These are phyloP conservation scores for Procambarus virginalis DNA, from an alignment of 1,140 invertebrate genomes.

Conservation along the genomic window DNA sequence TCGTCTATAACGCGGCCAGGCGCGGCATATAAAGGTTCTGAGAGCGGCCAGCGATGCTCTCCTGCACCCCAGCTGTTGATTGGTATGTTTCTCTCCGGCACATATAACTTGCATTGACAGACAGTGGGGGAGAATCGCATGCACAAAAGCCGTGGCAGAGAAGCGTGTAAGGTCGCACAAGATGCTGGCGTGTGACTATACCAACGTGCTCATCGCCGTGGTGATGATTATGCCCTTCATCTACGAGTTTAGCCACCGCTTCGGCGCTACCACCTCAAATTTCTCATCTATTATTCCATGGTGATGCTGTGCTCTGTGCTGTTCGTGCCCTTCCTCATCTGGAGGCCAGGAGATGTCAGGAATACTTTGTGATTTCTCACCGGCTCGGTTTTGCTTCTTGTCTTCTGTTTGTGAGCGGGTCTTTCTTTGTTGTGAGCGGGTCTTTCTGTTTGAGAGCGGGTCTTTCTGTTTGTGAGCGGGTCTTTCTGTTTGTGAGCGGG, in stretches of 20 bases:
- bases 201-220: slow-evolving; percentile 42
- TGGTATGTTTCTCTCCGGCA: slow-evolving; percentile 43
- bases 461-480: too few species aligned
- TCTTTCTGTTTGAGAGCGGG: too few species aligned
- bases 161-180: background rate
- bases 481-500: too few species aligned
- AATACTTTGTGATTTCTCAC: slow-evolving; percentile 64
- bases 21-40: too few species aligned
- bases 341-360: slow-evolving; percentile 64
- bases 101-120: slow-evolving; percentile 53
- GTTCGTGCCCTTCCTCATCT: slow-evolving; percentile 67
- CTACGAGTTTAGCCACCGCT: slow-evolving; percentile 68
- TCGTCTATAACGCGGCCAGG: too few species aligned
- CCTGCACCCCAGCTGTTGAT: slow-evolving; percentile 36
- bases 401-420: too few species aligned
- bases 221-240: slow-evolving; percentile 66
- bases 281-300: slow-evolving; percentile 62
- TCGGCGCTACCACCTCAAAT: slow-evolving; percentile 66
- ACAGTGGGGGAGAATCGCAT: background rate
- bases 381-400: too few species aligned
- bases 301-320: slow-evolving; percentile 51
- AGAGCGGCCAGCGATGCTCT: slow-evolving; percentile 3
- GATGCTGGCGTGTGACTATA: slow-evolving; percentile 67
- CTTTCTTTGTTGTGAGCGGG: too few species aligned
- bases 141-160: background rate